Evolutionary conservation across 2,797 vertebrate genomes (phyloP), one percentile per base, ranked within the genome.

Genomic region (Silurus lanzhouensis): DNA sequence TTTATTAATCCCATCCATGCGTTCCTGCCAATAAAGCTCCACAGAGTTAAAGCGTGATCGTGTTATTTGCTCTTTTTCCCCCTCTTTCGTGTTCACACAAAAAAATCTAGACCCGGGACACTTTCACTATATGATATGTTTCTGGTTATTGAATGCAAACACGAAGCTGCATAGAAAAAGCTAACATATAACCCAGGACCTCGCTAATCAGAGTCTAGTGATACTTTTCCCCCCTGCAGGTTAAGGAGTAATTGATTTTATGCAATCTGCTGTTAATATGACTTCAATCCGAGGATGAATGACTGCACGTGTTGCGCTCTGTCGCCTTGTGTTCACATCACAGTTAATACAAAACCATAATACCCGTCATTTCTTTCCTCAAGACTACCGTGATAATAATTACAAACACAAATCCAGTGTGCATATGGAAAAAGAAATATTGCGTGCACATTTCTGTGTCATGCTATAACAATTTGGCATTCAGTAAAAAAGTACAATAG

Each of bases 1-100:
- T 92, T 87, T 72, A 88, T 87, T 85, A 85, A 84, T 85, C 52
- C 81, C 70, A 46, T 79, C 10, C 52, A 38, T 72, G 72, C 75
- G 44, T 31, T 84, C 63, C 72, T 81, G 57, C 58, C 61, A 87
- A 83, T 85, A 85, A 78, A 78, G 57, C 25, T 20, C 48, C 31
- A 66, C 66, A 20, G 20, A 72, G 48, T 74, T 82, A 22, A 44
- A 13, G 57, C 5, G 74, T 58, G 48, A 81, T 76, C 48, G 31
- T 78, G 84, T 72, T 27, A 67, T 84, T 82, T 78, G 52, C 7
- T 27, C n/a, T 31, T 60, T 12, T 85, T 44, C 61, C 83, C 14
- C 31, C 12, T 77, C 83, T 70, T 88, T 64, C 13, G 70, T 6
- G 60, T 75, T 25, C 5, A 27, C 63, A 14, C 60, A 64, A 46